A percentile compares a stretch with the other conserved stretches of the same genome.
Evolutionary conservation across 2,797 vertebrate species (phyloP).

Genomic region (Monodelphis domestica): DNA sequence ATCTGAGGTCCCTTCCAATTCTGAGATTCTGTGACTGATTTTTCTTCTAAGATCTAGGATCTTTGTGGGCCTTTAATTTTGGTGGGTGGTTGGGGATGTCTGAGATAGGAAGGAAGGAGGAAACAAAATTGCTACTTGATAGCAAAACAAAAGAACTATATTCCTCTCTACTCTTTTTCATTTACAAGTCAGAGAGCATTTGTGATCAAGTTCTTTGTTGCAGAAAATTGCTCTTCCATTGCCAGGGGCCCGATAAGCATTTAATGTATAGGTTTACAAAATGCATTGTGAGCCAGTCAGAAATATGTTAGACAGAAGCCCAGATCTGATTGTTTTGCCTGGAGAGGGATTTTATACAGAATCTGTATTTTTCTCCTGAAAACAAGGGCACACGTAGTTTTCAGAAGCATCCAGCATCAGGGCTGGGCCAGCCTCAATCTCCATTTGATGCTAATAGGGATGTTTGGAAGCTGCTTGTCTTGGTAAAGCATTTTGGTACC

Average conservation of each 20-base stretch:
- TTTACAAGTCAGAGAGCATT: conserved; percentile 5
- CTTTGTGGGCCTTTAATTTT: background rate
- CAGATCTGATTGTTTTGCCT: background rate
- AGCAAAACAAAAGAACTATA: background rate
- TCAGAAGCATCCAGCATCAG: background rate
- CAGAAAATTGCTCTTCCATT: background rate
- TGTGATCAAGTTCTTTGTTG: background rate
- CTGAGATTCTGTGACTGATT: background rate
- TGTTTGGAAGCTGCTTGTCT: background rate
- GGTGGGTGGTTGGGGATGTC: background rate
- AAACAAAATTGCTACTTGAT: background rate
- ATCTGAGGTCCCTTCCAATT: background rate
- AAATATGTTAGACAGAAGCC: background rate
- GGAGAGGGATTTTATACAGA: background rate
- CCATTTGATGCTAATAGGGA: background rate
- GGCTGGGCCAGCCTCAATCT: background rate
- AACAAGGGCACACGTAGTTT: background rate
- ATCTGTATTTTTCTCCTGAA: background rate
- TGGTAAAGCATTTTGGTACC: background rate
- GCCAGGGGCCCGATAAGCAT: background rate
- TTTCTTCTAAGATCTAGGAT: background rate
- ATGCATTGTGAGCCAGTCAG: background rate
- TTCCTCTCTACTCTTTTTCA: background rate
- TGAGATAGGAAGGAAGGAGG: background rate
- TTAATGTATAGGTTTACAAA: background rate